These are phyloP conservation scores for Athalia circularis DNA, from an alignment of 2,888 invertebrate genomes.

Conservation along the genomic window DNA sequence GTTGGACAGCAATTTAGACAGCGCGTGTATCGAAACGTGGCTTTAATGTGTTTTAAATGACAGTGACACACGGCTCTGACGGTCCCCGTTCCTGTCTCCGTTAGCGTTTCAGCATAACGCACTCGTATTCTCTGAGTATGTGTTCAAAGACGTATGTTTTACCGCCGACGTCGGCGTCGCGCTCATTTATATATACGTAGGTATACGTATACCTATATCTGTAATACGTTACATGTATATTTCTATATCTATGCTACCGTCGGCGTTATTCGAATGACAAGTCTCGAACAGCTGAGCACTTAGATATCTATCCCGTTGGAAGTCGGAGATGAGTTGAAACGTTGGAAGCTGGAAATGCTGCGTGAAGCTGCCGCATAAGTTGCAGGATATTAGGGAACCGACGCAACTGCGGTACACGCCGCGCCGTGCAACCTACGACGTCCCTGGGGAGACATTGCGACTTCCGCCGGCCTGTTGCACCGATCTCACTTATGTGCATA, in stretches of 20 bases:
- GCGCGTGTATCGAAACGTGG: constrained; percentile 48
- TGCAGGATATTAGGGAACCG: not conserved
- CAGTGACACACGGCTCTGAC: constrained; percentile 47
- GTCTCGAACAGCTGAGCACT: constrained; percentile 70
- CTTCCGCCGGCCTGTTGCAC: constrained; percentile 61
- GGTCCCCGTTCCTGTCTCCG: constrained; percentile 38
- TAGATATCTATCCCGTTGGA: constrained; percentile 51
- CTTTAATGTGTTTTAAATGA: constrained; percentile 51
- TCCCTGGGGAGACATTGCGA: constrained; percentile 61
- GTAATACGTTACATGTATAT: not conserved
- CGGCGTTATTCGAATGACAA: constrained; percentile 56
- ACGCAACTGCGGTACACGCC: constrained; percentile 16
- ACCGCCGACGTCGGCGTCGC: constrained; percentile 16
- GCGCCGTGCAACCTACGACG: not conserved
- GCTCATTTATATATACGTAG: not conserved
- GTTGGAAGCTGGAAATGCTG: too few relatives aligned
- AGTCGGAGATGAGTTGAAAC: too few relatives aligned
- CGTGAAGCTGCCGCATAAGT: too few relatives aligned
- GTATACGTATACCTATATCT: not conserved
- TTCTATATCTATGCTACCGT: not conserved
- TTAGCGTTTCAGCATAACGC: not conserved
- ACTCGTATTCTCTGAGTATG: constrained; percentile 12
- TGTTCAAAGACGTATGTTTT: constrained; percentile 38
- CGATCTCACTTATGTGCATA: not conserved
- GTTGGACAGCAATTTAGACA: constrained; percentile 43